phyloP scores from a whole-genome alignment of 2,888 invertebrate genomes.

The Cremastobaeus sp. region DNA sequence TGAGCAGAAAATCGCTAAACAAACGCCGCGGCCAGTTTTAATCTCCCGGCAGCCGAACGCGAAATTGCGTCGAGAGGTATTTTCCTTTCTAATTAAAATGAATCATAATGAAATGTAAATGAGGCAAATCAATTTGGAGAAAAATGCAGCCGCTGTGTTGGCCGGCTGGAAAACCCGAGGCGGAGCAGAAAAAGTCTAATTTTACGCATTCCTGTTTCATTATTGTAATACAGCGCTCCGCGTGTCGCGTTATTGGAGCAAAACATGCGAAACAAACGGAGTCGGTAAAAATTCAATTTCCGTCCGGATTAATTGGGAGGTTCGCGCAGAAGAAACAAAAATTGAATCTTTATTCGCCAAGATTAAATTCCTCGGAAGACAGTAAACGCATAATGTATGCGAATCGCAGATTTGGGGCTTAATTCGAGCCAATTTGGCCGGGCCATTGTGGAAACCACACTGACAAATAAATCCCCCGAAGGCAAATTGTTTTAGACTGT shows the following conservation, averaged over 20 bases:
- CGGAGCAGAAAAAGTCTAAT: slow-evolving; percentile 1
- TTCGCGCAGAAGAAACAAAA: slow-evolving; percentile 13
- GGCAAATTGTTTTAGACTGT: slow-evolving; percentile 61
- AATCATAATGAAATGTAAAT: slow-evolving; percentile 38
- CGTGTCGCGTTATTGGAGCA: slow-evolving; percentile 4
- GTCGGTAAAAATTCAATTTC: slow-evolving; percentile 26
- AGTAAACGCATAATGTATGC: slow-evolving; percentile 42
- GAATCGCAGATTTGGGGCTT: slow-evolving; percentile 58
- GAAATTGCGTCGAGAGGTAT: slow-evolving; percentile 2
- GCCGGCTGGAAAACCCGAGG: too few species aligned
- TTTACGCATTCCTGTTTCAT: slow-evolving; percentile 19
- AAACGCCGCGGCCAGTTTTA: background rate
- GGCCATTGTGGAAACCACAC: slow-evolving; percentile 45
- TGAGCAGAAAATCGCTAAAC: slow-evolving; percentile 5
- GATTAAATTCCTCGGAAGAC: slow-evolving; percentile 46
- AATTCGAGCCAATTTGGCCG: slow-evolving; percentile 53
- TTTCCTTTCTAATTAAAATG: slow-evolving; percentile 20
- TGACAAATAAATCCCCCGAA: slow-evolving; percentile 48
- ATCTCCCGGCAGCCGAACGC: background rate
- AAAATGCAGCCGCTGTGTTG: too few species aligned
- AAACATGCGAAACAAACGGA: background rate
- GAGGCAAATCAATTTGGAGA: slow-evolving; percentile 34
- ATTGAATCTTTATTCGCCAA: slow-evolving; percentile 31
- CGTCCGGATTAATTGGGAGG: slow-evolving; percentile 9
- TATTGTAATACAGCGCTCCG: slow-evolving; percentile 8